Conservation (phyloP, 1,140 invertebrate genomes). For the Plodia interpunctella region DNA sequence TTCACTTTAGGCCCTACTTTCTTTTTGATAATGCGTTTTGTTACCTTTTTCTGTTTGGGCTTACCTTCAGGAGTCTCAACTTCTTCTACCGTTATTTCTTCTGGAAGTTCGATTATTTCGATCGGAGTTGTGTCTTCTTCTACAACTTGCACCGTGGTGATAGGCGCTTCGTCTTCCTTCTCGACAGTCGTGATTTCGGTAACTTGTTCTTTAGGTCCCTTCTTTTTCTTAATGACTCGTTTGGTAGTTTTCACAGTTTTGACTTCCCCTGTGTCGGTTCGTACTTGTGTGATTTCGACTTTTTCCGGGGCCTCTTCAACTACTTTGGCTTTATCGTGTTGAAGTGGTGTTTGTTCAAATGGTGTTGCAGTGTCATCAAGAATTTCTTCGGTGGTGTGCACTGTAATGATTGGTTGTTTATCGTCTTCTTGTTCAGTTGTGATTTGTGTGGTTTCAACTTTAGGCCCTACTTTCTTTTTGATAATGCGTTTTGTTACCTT, state of each 20-base stretch:
- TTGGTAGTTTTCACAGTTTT: slow-evolving; percentile 23
- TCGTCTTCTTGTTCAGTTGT: slow-evolving; percentile 23
- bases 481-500: slow-evolving; percentile 41
- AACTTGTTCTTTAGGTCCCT: slow-evolving; percentile 57
- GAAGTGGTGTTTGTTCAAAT: slow-evolving; percentile 25
- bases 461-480: slow-evolving; percentile 1
- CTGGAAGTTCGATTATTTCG: slow-evolving; percentile 32
- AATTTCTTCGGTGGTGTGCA: slow-evolving; percentile 8
- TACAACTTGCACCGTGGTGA: slow-evolving; percentile 30
- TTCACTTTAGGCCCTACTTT: slow-evolving; percentile 46
- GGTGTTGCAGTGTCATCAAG: background rate
- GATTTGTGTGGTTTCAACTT: slow-evolving; percentile 27
- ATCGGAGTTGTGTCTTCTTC: slow-evolving; percentile 11
- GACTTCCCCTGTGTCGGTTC: slow-evolving; percentile 21
- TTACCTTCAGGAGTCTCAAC: slow-evolving; percentile 39
- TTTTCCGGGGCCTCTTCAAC: slow-evolving; percentile 17
- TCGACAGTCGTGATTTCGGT: slow-evolving; percentile 65
- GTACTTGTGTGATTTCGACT: slow-evolving; percentile 27
- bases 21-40: slow-evolving; percentile 43
- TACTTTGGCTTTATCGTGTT: background rate
- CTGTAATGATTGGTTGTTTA: slow-evolving; percentile 27
- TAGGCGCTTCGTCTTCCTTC: slow-evolving; percentile 47
- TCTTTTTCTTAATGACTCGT: slow-evolving; percentile 31
- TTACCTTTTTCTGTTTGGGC: slow-evolving; percentile 46
- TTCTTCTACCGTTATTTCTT: slow-evolving; percentile 23